phyloP scores from a whole-genome alignment of 2,797 vertebrate genomes.

The Enteromius afrohamiltoni region DNA sequence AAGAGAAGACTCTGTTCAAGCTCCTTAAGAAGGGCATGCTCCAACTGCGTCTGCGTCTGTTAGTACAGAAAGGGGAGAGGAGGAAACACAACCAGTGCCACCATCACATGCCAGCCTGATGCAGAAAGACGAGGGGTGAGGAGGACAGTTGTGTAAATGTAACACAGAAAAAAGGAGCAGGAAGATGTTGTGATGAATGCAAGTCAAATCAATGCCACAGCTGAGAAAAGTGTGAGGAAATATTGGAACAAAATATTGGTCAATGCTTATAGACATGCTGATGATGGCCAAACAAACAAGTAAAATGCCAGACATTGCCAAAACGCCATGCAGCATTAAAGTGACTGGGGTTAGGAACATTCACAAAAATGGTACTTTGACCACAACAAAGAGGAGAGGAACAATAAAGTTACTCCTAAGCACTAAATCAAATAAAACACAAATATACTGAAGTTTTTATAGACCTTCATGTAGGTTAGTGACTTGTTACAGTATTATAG shows the following conservation, averaged over 20 bases:
- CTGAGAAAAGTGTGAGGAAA: conserved; percentile 23
- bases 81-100: conserved; percentile 99
- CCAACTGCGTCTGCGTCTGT: conserved; percentile 96
- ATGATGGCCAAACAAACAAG: conserved; percentile 55
- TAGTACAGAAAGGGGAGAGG: conserved; percentile 99
- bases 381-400: conserved; percentile 14
- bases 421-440: neutral
- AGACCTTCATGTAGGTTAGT: neutral
- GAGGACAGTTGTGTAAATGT: conserved; percentile 33
- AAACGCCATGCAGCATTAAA: conserved; percentile 16
- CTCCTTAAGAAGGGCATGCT: conserved; percentile 95
- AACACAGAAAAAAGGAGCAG: neutral
- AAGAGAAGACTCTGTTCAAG: conserved; percentile 95
- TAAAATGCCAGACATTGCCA: conserved; percentile 16
- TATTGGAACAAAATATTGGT: conserved; percentile 27
- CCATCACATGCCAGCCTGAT: conserved; percentile 98
- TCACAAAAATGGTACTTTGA: neutral
- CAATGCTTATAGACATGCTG: conserved; percentile 61
- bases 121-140: conserved; percentile 70
- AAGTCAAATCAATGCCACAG: conserved; percentile 36
- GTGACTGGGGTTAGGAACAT: neutral
- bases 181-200: conserved; percentile 58
- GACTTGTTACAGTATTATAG: neutral
- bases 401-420: neutral
- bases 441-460: neutral